Evolutionary conservation across 2,113 vertebrate genomes (phyloP).

Genomic region (Brevimyrus niger): DNA sequence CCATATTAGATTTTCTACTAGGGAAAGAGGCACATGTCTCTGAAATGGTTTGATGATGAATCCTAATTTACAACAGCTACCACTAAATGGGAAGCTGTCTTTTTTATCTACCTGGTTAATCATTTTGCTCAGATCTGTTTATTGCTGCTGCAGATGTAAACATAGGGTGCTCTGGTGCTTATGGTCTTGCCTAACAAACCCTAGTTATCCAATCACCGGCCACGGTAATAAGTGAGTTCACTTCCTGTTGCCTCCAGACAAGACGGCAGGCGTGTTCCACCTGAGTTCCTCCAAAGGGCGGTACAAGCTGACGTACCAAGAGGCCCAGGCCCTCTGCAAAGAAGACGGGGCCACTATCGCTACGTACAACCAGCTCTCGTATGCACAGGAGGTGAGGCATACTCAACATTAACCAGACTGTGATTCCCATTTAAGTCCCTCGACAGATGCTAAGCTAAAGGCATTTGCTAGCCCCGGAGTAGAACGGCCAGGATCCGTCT

Average conservation of each 20-base stretch:
- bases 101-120: neutral
- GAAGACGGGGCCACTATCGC: conserved; percentile 63
- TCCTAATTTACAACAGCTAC: neutral
- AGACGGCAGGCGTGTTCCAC: conserved; percentile 77
- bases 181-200: neutral
- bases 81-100: neutral
- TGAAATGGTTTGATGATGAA: neutral
- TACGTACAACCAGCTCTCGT: conserved; percentile 77
- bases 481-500: neutral
- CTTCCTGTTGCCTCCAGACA: conserved; percentile 56
- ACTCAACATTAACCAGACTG: neutral
- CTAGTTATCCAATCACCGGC: neutral
- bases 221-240: neutral
- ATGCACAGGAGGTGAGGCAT: conserved; percentile 76
- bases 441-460: neutral
- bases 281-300: conserved; percentile 62
- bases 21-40: neutral
- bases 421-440: neutral
- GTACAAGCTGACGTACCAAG: conserved; percentile 74
- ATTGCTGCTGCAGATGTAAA: neutral
- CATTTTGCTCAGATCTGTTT: neutral
- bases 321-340: conserved; percentile 64
- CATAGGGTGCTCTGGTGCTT: neutral
- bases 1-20: neutral
- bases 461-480: neutral